Percentiles rank a stretch among this genome's conserved stretches.
Conservation (phyloP, 2,888 invertebrate species). For the Rhimphoctona megacephalus region DNA sequence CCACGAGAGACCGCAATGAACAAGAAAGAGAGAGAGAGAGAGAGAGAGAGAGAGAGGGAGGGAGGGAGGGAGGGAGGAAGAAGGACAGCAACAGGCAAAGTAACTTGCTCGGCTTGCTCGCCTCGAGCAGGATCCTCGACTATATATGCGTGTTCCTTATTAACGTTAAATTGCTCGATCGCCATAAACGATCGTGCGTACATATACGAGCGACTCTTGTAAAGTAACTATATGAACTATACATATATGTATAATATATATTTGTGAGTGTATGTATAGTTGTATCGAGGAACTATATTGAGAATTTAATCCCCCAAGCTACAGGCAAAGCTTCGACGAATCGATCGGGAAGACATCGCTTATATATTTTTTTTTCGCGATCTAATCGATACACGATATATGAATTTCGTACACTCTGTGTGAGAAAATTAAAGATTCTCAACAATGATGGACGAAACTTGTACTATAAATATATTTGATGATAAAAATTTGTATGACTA, state of each 20-base stretch:
- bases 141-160: constrained; percentile 65
- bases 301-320: constrained; percentile 62
- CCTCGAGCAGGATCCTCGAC: constrained; percentile 61
- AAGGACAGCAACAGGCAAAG: constrained; percentile 32
- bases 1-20: constrained; percentile 33
- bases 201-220: constrained; percentile 60
- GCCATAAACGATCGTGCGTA: constrained; percentile 67
- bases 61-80: not conserved
- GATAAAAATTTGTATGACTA: not conserved
- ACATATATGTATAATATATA: not conserved
- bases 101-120: constrained; percentile 54
- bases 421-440: not conserved
- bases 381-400: constrained; percentile 7
- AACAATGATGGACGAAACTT: not conserved
- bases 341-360: constrained; percentile 55
- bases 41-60: not conserved
- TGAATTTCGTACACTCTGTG: constrained; percentile 11
- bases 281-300: constrained; percentile 47
- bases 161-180: constrained; percentile 64
- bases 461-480: not conserved
- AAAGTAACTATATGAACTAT: constrained; percentile 37
- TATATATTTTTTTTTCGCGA: constrained; percentile 13
- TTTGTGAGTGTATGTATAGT: not conserved
- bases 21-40: not conserved
- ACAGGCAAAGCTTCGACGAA: constrained; percentile 60